A percentile compares a stretch with the other conserved stretches of the same genome.
Conservation (phyloP, 1,140 invertebrate genomes). For the Tribolium madens region DNA sequence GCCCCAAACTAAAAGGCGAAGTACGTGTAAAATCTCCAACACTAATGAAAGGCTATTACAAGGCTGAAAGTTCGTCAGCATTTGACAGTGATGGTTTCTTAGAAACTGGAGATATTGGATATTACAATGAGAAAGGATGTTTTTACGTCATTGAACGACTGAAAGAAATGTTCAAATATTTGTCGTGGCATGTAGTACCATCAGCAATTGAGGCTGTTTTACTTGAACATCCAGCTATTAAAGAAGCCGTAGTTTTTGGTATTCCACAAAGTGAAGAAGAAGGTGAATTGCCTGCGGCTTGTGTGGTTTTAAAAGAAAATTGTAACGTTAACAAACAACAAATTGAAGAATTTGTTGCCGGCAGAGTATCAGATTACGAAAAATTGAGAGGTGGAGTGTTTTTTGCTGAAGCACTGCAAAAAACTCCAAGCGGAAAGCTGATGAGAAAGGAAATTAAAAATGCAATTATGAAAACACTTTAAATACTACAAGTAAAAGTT, state of each 20-base stretch:
- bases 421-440: slow-evolving; percentile 31
- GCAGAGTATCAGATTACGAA: slow-evolving; percentile 5
- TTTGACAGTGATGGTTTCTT: slow-evolving; percentile 73
- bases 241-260: slow-evolving; percentile 32
- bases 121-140: slow-evolving; percentile 73
- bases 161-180: slow-evolving; percentile 82
- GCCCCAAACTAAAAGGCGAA: slow-evolving; percentile 69
- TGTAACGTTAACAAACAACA: not conserved
- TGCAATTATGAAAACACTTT: not conserved
- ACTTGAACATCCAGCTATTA: slow-evolving; percentile 70
- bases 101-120: slow-evolving; percentile 78
- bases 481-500: no score
- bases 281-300: slow-evolving; percentile 20
- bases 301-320: slow-evolving; percentile 30
- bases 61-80: slow-evolving; percentile 73
- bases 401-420: slow-evolving; percentile 18
- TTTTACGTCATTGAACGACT: slow-evolving; percentile 76
- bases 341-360: slow-evolving; percentile 34
- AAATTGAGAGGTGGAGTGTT: slow-evolving; percentile 30
- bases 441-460: slow-evolving; percentile 7
- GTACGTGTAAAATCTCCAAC: slow-evolving; percentile 68
- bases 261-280: slow-evolving; percentile 7
- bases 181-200: slow-evolving; percentile 68
- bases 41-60: slow-evolving; percentile 69
- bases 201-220: slow-evolving; percentile 75